Base-by-base conservation (phyloP, 92 coral and sea anemone species). In the Palythoa heliodiscus region DNA sequence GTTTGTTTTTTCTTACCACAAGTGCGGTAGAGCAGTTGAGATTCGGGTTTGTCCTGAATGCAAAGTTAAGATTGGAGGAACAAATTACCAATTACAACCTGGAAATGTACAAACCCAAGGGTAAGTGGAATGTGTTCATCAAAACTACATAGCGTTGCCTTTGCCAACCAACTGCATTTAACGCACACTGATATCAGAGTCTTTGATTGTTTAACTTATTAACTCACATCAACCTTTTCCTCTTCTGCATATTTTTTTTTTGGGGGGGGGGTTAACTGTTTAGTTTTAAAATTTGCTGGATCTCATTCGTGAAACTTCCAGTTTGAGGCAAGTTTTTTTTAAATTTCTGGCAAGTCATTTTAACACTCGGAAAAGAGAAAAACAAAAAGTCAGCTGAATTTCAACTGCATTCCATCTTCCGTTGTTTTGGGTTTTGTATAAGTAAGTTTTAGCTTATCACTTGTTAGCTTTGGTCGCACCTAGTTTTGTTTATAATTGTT, bases 21-120 rank as follows among this genome's bases (percentile, higher is more conserved):
- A 73, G 78, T 73, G 78, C 29, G 78, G 78, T 17, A 17, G 58
- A 22, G 78, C 78, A 9, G 78, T 22, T 19, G 78, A 43, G 60
- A 19, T 73, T 52, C 78, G 57, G 7, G 38, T 47, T n/a, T 73
- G 78, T 22, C 78, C 78, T 16, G 78, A 73, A 14, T 73, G 78
- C 78, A 73, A 73, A n/a, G 58, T 43, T 8, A 11, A 47, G 7
- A 73, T 73, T 35, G 78, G 78, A 12, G 78, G 78, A 20, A 48
- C 7, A 20, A 50, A 50, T 20, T 3, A 48, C 78, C 11, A 5
- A 8, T 52, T 73, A 16, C 78, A 73, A 11, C 78, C 78, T 10
- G 57, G 57, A 17, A 73, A 73, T 47, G 11, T 47, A 48, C 11
- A 1, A 48, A 52, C 14, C 58, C 15, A 7, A 48, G 60, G 58